Evolutionary conservation across 2,797 vertebrate genomes (phyloP), one percentile per base, ranked within the genome.

Genomic region (Diceros bicornis): DNA sequence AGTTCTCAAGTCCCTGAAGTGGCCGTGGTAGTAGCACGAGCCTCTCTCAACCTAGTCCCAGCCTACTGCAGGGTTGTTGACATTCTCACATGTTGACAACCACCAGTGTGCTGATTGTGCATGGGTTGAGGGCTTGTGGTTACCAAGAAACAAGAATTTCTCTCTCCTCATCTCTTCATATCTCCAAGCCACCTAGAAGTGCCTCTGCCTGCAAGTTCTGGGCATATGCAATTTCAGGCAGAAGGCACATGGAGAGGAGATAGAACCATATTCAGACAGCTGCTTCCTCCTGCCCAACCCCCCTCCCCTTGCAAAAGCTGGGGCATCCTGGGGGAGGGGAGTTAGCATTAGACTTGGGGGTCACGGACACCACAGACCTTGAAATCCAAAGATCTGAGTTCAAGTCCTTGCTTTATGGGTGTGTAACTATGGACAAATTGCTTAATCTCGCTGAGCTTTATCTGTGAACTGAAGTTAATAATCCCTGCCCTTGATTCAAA

Each of bases 131-230:
- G 27, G 32, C 52, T 66, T 72, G 41, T 17, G 84, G 71, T 97
- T 95, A 85, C 61, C 83, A 62, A 92, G 52, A 97, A 77, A 94
- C 27, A 61, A 92, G 47, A 83, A 55, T 82, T 25, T 92, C 74
- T 93, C 47, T 52, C 41, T 50, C 66, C 50, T 69, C 59, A 25
- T 86, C 25, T 91, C 64, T 64, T n/a, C 71, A 1, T 23, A 75
- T 93, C 71, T 89, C 89, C 82, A 52, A 52, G 7, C 44, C 59
- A 75, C 47, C 75, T 74, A 92, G 62, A 96, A 86, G 57, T 79
- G 34, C 37, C 75, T 50, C 23, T 23, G 17, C 23, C 47, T 84
- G 37, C 72, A 92, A 71, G 55, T 64, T 85, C 89, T 6, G 11
- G 61, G 84, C 3, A 59, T 81, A 84, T 62, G 55, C 32, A 91